Conservation (phyloP, 2,888 invertebrate genomes). For the Theretra japonica region DNA sequence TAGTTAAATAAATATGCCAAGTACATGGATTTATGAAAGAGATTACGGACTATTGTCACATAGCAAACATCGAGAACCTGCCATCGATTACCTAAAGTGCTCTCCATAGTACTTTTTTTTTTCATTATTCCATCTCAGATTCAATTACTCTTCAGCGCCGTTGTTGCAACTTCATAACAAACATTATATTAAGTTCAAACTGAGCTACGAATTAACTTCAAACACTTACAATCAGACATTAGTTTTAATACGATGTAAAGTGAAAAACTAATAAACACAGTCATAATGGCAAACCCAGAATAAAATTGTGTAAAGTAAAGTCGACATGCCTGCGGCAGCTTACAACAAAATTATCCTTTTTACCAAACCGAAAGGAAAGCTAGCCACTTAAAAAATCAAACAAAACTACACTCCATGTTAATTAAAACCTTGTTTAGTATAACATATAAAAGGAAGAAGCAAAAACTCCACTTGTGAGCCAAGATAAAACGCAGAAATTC, state of each 20-base stretch:
- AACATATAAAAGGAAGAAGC: constrained; percentile 5
- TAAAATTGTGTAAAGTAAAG: not conserved
- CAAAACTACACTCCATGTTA: constrained; percentile 12
- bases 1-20: too few species aligned
- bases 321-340: not conserved
- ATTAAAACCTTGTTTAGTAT: constrained; percentile 20
- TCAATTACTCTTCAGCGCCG: too few species aligned
- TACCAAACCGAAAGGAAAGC: not conserved
- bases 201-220: not conserved
- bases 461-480: not conserved
- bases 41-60: too few species aligned
- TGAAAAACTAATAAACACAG: not conserved
- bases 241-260: not conserved
- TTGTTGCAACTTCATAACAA: too few species aligned
- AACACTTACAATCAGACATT: not conserved
- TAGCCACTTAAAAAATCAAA: constrained; percentile 9
- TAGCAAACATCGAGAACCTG: too few species aligned
- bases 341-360: constrained; percentile 4
- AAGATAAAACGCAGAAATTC: constrained; percentile 4
- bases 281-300: not conserved
- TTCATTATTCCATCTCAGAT: too few species aligned
- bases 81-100: too few species aligned
- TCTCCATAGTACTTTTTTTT: too few species aligned
- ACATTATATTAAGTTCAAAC: too few species aligned
- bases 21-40: too few species aligned